These are phyloP conservation scores for Ochotona curzoniae DNA, from an alignment of 2,113 vertebrate genomes.

Conservation along the genomic window DNA sequence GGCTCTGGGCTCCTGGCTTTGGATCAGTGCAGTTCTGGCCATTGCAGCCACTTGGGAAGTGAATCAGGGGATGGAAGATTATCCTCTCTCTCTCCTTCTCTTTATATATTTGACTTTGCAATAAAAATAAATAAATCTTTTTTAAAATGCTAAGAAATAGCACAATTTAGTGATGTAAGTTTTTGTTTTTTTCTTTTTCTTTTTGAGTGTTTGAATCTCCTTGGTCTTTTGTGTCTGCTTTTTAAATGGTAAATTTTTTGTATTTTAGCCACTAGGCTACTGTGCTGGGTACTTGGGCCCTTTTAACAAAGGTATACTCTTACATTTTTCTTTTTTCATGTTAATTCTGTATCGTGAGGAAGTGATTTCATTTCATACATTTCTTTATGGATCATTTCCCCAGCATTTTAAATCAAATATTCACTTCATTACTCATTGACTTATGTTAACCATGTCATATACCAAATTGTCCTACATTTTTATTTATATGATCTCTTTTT, in stretches of 20 bases:
- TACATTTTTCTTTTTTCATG: constrained; percentile 6
- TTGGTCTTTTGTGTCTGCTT: neutral
- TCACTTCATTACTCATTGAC: neutral
- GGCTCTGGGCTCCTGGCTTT: no score
- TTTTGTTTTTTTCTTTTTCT: no score
- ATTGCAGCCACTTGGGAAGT: no score
- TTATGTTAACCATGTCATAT: neutral
- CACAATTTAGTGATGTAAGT: no score
- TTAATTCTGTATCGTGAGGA: neutral
- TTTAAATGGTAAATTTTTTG: no score
- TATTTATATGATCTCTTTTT: neutral
- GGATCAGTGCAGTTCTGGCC: no score
- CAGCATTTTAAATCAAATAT: neutral
- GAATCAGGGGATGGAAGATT: no score
- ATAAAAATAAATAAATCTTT: no score
- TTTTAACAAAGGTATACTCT: neutral
- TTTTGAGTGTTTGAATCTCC: neutral
- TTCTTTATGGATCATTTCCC: neutral
- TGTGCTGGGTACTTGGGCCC: neutral
- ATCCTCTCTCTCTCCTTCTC: no score
- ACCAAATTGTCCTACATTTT: neutral
- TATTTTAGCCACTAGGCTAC: no score
- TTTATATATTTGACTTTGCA: no score
- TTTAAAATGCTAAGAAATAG: no score
- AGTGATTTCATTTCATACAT: neutral